Conservation (phyloP, 2,888 invertebrate species). For the Agapostemon virescens region DNA sequence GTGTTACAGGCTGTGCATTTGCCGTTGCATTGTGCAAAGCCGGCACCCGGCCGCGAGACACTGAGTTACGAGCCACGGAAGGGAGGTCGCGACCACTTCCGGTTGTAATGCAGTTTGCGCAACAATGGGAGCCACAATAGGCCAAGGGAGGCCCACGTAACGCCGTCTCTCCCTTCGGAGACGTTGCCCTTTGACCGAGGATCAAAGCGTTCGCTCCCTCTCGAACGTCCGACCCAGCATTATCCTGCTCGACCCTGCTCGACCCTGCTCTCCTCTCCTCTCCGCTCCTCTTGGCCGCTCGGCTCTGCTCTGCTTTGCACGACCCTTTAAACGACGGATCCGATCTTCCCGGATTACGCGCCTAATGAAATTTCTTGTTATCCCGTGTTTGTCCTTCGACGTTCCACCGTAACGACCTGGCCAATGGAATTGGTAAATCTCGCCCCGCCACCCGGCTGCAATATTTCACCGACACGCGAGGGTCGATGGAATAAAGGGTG, state of each 20-base stretch:
- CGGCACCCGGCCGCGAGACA: conserved; percentile 73
- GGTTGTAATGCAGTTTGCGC: conserved; percentile 80
- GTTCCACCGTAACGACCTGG: background rate
- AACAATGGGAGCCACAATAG: conserved; percentile 79
- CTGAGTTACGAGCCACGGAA: conserved; percentile 80
- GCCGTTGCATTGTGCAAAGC: conserved; percentile 61
- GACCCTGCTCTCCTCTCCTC: background rate
- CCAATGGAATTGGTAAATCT: conserved; percentile 1
- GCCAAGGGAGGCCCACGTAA: conserved; percentile 67
- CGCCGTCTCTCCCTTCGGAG: conserved; percentile 66
- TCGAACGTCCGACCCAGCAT: conserved; percentile 46
- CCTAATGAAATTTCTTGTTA: conserved; percentile 42
- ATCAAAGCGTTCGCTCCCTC: conserved; percentile 72
- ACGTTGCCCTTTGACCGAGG: conserved; percentile 74
- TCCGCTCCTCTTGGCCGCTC: background rate
- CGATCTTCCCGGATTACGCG: conserved; percentile 38
- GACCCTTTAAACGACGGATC: conserved; percentile 35
- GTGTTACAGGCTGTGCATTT: conserved; percentile 57
- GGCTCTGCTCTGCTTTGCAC: conserved; percentile 13
- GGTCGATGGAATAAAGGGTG: too few relatives aligned
- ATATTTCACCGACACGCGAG: background rate
- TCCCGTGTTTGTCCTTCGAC: conserved; percentile 6
- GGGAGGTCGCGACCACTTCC: conserved; percentile 79
- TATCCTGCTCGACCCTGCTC: conserved; percentile 43
- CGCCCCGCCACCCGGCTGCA: background rate